A percentile compares a stretch with the other conserved stretches of the same genome.
phyloP scores from a whole-genome alignment of 2,888 invertebrate genomes.

The Pandemis cinnamomeana region DNA sequence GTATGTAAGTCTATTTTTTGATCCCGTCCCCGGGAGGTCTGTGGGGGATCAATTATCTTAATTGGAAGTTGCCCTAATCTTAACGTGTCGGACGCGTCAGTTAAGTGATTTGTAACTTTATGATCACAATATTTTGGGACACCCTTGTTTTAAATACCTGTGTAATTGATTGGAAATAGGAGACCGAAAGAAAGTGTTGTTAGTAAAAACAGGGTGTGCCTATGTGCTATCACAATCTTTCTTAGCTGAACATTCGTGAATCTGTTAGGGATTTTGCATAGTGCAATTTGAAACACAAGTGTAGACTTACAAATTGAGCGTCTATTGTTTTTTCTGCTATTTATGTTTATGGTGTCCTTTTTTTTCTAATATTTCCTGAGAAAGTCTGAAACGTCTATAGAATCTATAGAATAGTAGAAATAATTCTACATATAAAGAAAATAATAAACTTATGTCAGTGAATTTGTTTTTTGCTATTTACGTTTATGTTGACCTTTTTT shows the following conservation, averaged over 20 bases:
- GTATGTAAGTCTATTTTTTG: slow-evolving; percentile 17
- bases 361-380: background rate
- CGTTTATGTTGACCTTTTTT: background rate
- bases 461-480: too few relatives aligned
- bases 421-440: too few relatives aligned
- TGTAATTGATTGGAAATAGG: background rate
- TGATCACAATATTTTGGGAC: slow-evolving; percentile 1
- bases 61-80: slow-evolving; percentile 77
- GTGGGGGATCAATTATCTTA: slow-evolving; percentile 78
- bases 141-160: background rate
- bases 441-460: too few relatives aligned
- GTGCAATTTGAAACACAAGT: too few relatives aligned
- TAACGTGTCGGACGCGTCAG: slow-evolving; percentile 47
- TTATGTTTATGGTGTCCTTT: background rate
- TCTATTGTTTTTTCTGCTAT: too few relatives aligned
- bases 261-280: too few relatives aligned
- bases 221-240: background rate
- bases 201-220: background rate
- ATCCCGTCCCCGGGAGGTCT: slow-evolving; percentile 62
- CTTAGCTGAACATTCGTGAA: too few relatives aligned
- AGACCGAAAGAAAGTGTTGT: background rate
- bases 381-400: background rate
- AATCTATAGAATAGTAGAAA: too few relatives aligned
- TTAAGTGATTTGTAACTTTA: slow-evolving; percentile 4
- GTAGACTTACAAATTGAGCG: too few relatives aligned